Evolutionary conservation across 2,888 invertebrate genomes (phyloP).

Genomic region (Plutella xylostella): DNA sequence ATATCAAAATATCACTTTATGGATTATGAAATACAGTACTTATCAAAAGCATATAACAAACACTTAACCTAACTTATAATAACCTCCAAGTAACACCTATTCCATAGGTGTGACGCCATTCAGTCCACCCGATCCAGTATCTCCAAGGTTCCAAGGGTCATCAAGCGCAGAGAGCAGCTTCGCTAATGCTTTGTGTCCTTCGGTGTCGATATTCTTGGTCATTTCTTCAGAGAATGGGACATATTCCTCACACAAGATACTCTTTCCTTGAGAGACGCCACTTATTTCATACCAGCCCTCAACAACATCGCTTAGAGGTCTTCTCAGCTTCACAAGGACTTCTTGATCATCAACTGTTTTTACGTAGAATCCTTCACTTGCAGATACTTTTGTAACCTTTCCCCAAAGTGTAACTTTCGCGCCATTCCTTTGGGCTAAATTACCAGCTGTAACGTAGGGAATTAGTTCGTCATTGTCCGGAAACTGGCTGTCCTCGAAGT

Average conservation of each 20-base stretch:
- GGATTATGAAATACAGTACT: no score
- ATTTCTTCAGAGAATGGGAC: constrained; percentile 46
- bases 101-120: constrained; percentile 47
- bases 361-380: constrained; percentile 53
- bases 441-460: constrained; percentile 59
- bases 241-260: constrained; percentile 56
- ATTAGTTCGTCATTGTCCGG: constrained; percentile 61
- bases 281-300: constrained; percentile 64
- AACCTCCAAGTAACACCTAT: constrained; percentile 18
- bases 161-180: constrained; percentile 49
- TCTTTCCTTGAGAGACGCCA: constrained; percentile 56
- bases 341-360: constrained; percentile 62
- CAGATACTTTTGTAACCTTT: constrained; percentile 54
- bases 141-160: constrained; percentile 62
- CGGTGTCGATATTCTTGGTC: constrained; percentile 49
- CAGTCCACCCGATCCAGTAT: constrained; percentile 28
- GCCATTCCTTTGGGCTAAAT: constrained; percentile 53
- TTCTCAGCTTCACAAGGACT: constrained; percentile 45
- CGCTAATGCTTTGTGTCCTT: constrained; percentile 53
- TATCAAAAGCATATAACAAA: background rate
- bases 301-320: constrained; percentile 45
- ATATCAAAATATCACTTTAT: no score
- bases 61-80: no score
- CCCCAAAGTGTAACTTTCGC: constrained; percentile 60
- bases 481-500: constrained; percentile 57